Base-by-base conservation (phyloP, 2,797 vertebrate genomes). In the Odontamblyopus rebecca region DNA sequence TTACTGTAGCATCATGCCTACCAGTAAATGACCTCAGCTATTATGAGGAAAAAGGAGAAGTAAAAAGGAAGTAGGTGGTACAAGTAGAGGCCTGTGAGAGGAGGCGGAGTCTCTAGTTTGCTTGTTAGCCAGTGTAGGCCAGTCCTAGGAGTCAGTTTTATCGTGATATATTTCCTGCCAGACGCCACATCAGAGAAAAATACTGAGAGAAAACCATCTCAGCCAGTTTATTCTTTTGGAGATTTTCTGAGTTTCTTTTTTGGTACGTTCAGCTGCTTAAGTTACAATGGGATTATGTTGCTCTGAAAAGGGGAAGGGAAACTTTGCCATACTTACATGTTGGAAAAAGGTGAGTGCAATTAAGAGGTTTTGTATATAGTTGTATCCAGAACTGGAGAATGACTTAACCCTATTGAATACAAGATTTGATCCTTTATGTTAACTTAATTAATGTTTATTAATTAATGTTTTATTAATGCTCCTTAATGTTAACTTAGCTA, bases 221-320 rank as follows among this genome's bases (percentile, higher is more conserved):
- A 61, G 67, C 63, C 70, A 50, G 67, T 6, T 61, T 74, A 27
- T 81, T 29, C 76, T 67, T 2, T 29, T n/a, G 5, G 27, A 72
- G 66, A 19, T 81, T 67, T 70, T 69, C 62, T 30, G 41, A 73
- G 59, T 85, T 61, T 88, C 86, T 15, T 78, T 78, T 79, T 2
- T 41, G 54, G 61, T 48, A 69, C 61, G 71, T 85, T 84, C 72
- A 67, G 23, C 26, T 79, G 78, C 70, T 69, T 51, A 41, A 68
- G 78, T 82, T 74, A 93, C 86, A 87, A 94, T 93, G 92, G 91
- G 91, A 92, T 63, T 91, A 86, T 91, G 89, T 79, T 88, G 84
- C 54, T 86, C 84, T 86, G 90, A 90, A 79, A 93, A 90, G 71
- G 86, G 88, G 69, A 78, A 78, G 77, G 83, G 77, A 63, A 88